Evolutionary conservation across 2,797 vertebrate genomes (phyloP).

Genomic region (Rhadinocentrus ornatus): DNA sequence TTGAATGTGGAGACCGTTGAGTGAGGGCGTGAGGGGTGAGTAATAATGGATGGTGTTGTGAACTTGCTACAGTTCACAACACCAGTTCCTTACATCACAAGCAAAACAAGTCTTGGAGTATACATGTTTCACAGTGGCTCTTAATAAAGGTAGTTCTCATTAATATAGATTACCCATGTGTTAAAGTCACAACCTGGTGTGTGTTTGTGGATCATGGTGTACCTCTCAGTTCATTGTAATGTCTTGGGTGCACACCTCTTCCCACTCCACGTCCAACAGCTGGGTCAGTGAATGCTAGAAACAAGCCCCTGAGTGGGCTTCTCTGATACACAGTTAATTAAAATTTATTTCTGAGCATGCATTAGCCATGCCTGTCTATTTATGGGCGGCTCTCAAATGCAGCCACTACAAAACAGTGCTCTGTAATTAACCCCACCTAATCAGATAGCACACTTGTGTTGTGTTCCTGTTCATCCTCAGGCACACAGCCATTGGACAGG

Average conservation of each 20-base stretch:
- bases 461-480: slow-evolving; percentile 84
- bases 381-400: slow-evolving; percentile 83
- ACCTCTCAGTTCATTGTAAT: slow-evolving; percentile 43
- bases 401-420: slow-evolving; percentile 86
- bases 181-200: slow-evolving; percentile 50
- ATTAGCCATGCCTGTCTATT: slow-evolving; percentile 86
- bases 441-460: slow-evolving; percentile 84
- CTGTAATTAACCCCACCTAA: slow-evolving; percentile 89
- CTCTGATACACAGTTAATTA: slow-evolving; percentile 83
- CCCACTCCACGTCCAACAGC: slow-evolving; percentile 61
- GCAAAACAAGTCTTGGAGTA: slow-evolving; percentile 7
- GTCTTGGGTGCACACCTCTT: slow-evolving; percentile 66
- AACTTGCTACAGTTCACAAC: slow-evolving; percentile 32
- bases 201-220: slow-evolving; percentile 40
- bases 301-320: slow-evolving; percentile 75
- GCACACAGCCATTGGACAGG: slow-evolving; percentile 82
- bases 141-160: slow-evolving; percentile 53
- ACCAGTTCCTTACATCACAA: slow-evolving; percentile 12
- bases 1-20: slow-evolving; percentile 65
- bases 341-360: slow-evolving; percentile 85
- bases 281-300: slow-evolving; percentile 75
- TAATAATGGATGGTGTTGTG: slow-evolving; percentile 27
- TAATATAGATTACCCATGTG: slow-evolving; percentile 59
- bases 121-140: slow-evolving; percentile 29
- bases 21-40: slow-evolving; percentile 19